These are phyloP conservation scores for Limnephilus auricula DNA, from an alignment of 2,888 invertebrate species.

Conservation along the genomic window DNA sequence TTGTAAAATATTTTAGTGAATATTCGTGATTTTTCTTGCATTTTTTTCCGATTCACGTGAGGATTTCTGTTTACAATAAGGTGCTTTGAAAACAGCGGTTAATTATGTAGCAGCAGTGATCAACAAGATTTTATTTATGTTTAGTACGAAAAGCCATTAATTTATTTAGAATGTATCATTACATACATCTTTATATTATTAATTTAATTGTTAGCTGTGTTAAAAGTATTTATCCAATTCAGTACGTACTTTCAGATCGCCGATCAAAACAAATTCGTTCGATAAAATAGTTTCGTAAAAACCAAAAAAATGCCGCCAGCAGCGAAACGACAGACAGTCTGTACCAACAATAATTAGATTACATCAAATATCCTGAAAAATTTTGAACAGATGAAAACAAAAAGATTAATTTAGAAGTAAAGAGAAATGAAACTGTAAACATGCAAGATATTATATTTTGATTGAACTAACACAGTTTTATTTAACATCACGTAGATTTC, in stretches of 20 bases:
- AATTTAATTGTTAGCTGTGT: background rate
- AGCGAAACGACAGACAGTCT: background rate
- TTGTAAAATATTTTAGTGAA: background rate
- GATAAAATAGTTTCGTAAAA: background rate
- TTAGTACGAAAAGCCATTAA: background rate
- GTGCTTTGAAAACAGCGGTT: background rate
- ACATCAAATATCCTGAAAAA: slow-evolving; percentile 2
- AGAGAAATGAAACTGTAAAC: background rate
- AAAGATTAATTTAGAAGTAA: slow-evolving; percentile 4
- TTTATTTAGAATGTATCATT: background rate
- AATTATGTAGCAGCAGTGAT: background rate
- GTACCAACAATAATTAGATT: background rate
- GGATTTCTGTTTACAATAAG: background rate
- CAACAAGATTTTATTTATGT: background rate
- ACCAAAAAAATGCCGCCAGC: background rate
- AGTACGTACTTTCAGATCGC: background rate
- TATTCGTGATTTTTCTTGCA: background rate
- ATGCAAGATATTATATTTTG: background rate
- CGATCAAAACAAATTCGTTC: background rate
- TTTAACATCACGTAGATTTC: slow-evolving; percentile 14
- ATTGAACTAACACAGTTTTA: slow-evolving; percentile 28
- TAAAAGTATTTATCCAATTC: background rate
- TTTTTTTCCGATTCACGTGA: background rate
- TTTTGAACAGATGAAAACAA: slow-evolving; percentile 13
- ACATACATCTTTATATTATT: background rate